phyloP scores from a whole-genome alignment of 2,797 vertebrate species.

The Chelmon rostratus region DNA sequence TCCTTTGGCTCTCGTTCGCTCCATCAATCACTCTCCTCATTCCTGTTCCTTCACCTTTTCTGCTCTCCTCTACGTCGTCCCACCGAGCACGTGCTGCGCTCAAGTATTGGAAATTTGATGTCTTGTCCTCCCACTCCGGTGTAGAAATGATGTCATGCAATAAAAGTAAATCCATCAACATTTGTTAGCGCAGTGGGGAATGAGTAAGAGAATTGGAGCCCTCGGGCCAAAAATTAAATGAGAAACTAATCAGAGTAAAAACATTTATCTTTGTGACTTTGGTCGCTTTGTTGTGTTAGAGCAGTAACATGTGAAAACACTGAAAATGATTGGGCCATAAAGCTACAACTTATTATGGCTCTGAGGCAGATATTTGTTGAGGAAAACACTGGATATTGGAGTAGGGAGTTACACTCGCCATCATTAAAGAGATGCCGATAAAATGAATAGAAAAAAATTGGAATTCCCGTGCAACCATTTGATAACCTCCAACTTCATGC shows the following conservation, averaged over 20 bases:
- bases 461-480: slow-evolving; percentile 71
- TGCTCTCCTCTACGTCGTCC: slow-evolving; percentile 46
- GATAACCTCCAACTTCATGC: slow-evolving; percentile 79
- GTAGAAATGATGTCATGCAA: slow-evolving; percentile 71
- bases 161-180: slow-evolving; percentile 72
- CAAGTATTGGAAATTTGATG: slow-evolving; percentile 66
- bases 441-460: slow-evolving; percentile 71
- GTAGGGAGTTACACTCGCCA: slow-evolving; percentile 44
- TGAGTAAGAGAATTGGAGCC: slow-evolving; percentile 54
- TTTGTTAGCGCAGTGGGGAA: slow-evolving; percentile 59
- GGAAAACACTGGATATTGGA: slow-evolving; percentile 49
- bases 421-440: slow-evolving; percentile 70
- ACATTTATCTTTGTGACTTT: slow-evolving; percentile 68
- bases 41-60: slow-evolving; percentile 64
- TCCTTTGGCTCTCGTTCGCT: slow-evolving; percentile 72
- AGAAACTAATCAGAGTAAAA: slow-evolving; percentile 73
- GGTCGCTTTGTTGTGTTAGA: slow-evolving; percentile 36
- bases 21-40: slow-evolving; percentile 74
- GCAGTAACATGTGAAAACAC: slow-evolving; percentile 47
- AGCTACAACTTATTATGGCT: slow-evolving; percentile 34
- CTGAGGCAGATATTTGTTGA: slow-evolving; percentile 42
- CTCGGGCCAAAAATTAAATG: slow-evolving; percentile 59
- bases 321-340: slow-evolving; percentile 53
- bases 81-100: slow-evolving; percentile 46
- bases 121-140: slow-evolving; percentile 61